These are phyloP conservation scores for Gallinago nigripennis DNA, from an alignment of 2,797 vertebrate species.

Conservation along the genomic window DNA sequence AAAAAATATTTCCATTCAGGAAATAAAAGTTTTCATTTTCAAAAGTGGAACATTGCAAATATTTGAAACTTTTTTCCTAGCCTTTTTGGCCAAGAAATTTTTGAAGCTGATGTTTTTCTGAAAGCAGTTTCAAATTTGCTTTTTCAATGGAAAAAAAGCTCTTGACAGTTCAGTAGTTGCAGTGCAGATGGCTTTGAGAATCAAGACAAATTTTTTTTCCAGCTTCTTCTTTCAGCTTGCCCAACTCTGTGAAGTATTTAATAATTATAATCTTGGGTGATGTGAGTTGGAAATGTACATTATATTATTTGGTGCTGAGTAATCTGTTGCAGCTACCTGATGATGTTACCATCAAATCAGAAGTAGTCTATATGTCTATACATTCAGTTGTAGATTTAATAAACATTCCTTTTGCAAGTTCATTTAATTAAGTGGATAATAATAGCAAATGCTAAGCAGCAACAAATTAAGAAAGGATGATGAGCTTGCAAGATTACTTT, in stretches of 20 bases:
- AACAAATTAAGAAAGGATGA: neutral
- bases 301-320: neutral
- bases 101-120: neutral
- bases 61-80: neutral
- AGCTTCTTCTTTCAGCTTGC: neutral
- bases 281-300: neutral
- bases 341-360: neutral
- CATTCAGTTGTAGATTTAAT: neutral
- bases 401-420: neutral
- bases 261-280: neutral
- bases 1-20: neutral
- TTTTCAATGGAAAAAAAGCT: neutral
- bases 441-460: neutral
- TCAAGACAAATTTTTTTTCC: neutral
- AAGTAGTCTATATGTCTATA: neutral
- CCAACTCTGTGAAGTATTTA: neutral
- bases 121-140: neutral
- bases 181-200: neutral
- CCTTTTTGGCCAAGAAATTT: neutral
- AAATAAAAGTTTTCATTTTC: neutral
- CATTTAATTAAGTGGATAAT: neutral
- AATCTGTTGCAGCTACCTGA: neutral
- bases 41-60: neutral
- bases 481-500: neutral
- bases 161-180: neutral